Percentiles rank a stretch among this genome's conserved stretches.
phyloP scores from a whole-genome alignment of 2,797 vertebrate genomes.

The Acropternis orthonyx region DNA sequence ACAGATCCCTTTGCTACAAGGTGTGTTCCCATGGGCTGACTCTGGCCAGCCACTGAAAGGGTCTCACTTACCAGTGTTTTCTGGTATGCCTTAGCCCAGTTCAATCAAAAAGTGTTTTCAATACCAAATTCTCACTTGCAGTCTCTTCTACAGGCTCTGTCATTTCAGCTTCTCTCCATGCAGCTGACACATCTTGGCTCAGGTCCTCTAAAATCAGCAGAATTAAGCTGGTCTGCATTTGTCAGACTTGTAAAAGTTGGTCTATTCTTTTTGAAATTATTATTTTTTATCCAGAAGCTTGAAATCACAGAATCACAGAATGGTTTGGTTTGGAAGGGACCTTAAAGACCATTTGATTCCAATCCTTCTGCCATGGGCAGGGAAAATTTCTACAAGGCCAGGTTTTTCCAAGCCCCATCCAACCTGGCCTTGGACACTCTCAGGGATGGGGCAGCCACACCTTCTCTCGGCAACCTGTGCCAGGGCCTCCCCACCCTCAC shows the following conservation, averaged over 20 bases:
- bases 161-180: neutral
- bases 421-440: fast-evolving
- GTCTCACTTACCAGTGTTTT: neutral
- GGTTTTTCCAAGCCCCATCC: neutral
- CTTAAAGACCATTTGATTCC: neutral
- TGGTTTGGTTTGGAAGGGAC: neutral
- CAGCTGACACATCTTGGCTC: neutral
- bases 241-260: neutral
- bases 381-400: neutral
- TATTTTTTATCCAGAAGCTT: neutral
- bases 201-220: neutral
- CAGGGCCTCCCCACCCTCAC: neutral
- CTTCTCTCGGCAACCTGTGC: neutral
- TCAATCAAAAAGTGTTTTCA: neutral
- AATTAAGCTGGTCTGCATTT: neutral
- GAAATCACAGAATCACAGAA: neutral
- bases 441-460: neutral
- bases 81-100: neutral
- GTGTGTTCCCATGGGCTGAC: slow-evolving; percentile 61
- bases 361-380: neutral
- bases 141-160: neutral
- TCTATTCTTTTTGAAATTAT: neutral
- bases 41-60: neutral
- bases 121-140: neutral
- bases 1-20: slow-evolving; percentile 87